Percentiles rank a stretch among this genome's conserved stretches.
phyloP scores from a whole-genome alignment of 2,797 vertebrate genomes.

The Lepidocolaptes lacrymiger region DNA sequence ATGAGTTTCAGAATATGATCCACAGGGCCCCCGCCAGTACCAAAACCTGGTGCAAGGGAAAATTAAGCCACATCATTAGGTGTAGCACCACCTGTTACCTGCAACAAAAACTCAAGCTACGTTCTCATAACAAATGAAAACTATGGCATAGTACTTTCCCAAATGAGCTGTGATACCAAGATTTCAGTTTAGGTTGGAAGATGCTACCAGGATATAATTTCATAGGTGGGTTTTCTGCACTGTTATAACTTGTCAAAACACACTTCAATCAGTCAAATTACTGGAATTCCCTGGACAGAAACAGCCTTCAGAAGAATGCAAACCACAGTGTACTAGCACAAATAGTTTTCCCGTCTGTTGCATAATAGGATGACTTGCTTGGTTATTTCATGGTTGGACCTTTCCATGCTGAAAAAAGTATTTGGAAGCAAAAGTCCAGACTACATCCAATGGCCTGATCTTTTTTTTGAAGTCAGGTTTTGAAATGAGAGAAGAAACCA shows the following conservation, averaged over 20 bases:
- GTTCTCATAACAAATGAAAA: constrained; percentile 3
- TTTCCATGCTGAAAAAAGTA: not conserved
- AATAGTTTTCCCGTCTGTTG: constrained; percentile 19
- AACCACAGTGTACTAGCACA: not conserved
- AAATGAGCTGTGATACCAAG: constrained; percentile 8
- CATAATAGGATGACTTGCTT: constrained; percentile 17
- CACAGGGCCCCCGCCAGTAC: not conserved
- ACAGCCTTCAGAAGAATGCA: constrained; percentile 43
- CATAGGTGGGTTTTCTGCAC: constrained; percentile 48
- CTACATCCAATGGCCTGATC: not conserved
- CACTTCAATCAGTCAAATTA: constrained; percentile 43
- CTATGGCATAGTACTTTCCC: not conserved
- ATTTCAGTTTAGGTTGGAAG: constrained; percentile 62
- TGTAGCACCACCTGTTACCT: not conserved
- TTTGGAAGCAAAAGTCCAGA: not conserved
- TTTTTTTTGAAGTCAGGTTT: not conserved
- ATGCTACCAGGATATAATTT: constrained; percentile 53
- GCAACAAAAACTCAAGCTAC: not conserved
- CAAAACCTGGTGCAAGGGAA: not conserved
- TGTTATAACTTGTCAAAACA: constrained; percentile 55
- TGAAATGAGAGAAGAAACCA: not conserved
- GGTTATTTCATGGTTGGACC: not conserved
- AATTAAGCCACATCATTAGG: not conserved
- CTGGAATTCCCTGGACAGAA: constrained; percentile 60
- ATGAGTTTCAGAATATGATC: not conserved